Conservation (phyloP, 2,888 invertebrate species). For the Melieria omissa region DNA sequence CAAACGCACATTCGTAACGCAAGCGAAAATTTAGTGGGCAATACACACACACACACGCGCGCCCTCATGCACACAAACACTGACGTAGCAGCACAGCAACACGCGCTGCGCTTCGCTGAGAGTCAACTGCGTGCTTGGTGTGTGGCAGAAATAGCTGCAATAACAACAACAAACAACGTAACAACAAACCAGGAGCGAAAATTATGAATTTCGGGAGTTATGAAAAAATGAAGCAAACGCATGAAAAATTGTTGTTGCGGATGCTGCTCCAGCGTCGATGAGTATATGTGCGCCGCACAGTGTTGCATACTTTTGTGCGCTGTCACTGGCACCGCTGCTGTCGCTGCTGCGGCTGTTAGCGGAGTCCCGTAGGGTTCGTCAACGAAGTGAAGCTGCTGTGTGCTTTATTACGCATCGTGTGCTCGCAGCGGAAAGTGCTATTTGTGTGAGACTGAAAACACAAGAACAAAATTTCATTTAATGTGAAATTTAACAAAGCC, state of each 20-base stretch:
- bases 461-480: background rate
- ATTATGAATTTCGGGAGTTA: constrained; percentile 34
- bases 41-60: background rate
- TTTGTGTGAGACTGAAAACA: constrained; percentile 3
- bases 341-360: background rate
- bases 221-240: background rate
- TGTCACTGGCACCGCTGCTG: background rate
- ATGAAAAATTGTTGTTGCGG: constrained; percentile 16
- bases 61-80: background rate
- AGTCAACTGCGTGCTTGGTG: too few species aligned
- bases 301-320: constrained; percentile 34
- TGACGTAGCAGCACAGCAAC: too few species aligned
- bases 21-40: background rate
- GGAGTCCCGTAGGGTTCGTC: constrained; percentile 39
- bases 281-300: constrained; percentile 1
- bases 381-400: constrained; percentile 49
- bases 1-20: constrained; percentile 9
- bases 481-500: too few species aligned
- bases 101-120: too few species aligned
- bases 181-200: background rate
- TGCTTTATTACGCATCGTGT: constrained; percentile 49
- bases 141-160: too few species aligned
- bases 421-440: constrained; percentile 37
- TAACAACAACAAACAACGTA: too few species aligned
- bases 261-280: constrained; percentile 20